Conservation (phyloP, 2,113 vertebrate genomes). For the Syrrhaptes paradoxus region DNA sequence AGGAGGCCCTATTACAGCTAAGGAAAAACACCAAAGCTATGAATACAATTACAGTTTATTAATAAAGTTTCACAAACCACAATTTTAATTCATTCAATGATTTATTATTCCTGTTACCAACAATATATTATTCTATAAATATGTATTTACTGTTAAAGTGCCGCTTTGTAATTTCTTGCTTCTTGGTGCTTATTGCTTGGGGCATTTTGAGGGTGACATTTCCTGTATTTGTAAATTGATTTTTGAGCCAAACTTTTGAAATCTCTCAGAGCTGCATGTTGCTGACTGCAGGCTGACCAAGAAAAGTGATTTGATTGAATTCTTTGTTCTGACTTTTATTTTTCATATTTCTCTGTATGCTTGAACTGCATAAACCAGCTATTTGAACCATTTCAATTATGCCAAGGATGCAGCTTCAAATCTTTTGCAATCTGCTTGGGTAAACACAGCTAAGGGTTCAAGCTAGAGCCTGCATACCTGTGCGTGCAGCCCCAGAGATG, state of each 20-base stretch:
- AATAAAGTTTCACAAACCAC: background rate
- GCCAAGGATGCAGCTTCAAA: background rate
- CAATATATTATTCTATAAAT: background rate
- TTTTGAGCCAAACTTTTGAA: background rate
- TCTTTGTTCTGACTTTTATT: background rate
- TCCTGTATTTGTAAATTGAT: background rate
- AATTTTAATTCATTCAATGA: background rate
- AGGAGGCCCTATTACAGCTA: conserved; percentile 73
- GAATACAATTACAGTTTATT: background rate
- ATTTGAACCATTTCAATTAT: background rate
- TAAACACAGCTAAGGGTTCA: background rate
- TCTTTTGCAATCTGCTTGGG: background rate
- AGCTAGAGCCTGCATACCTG: background rate
- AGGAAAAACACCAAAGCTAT: conserved; percentile 8
- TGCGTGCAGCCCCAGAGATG: background rate
- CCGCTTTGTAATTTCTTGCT: background rate
- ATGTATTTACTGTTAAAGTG: background rate
- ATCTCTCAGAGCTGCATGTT: background rate
- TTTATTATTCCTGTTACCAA: background rate
- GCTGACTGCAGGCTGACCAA: background rate
- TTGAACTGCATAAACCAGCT: background rate
- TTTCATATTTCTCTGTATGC: background rate
- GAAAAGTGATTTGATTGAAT: background rate
- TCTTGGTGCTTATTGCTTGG: background rate
- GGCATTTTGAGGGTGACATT: background rate